phyloP scores from a whole-genome alignment of 2,113 vertebrate genomes.

The Chlamydotis undulata region DNA sequence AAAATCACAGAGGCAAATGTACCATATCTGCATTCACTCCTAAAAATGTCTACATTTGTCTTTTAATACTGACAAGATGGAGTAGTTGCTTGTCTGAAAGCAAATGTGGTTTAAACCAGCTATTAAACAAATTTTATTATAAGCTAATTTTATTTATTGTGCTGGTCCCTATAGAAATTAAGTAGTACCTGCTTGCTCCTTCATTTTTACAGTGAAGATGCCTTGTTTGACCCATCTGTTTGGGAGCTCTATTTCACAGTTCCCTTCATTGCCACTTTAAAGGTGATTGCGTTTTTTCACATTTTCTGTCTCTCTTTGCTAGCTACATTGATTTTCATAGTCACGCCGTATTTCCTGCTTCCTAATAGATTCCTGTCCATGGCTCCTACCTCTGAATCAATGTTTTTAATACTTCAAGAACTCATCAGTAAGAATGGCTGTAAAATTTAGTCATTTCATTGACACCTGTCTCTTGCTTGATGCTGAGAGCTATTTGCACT shows the following conservation, averaged over 20 bases:
- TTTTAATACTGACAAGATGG: neutral
- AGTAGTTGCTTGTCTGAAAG: neutral
- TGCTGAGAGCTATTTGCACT: neutral
- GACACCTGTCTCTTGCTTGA: constrained; percentile 18
- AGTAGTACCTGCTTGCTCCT: neutral
- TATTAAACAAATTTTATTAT: neutral
- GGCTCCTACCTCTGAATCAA: constrained; percentile 39
- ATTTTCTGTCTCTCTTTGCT: neutral
- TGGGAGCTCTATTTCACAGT: neutral
- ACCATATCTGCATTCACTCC: neutral
- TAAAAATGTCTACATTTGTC: neutral
- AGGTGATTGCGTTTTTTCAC: neutral
- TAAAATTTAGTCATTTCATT: constrained; percentile 30
- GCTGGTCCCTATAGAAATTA: constrained; percentile 21
- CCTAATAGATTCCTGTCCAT: constrained; percentile 40
- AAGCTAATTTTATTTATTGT: constrained; percentile 34
- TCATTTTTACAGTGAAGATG: neutral
- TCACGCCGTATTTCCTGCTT: constrained; percentile 41
- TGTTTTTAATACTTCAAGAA: constrained; percentile 54
- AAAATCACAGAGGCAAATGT: neutral
- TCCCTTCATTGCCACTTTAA: constrained; percentile 2
- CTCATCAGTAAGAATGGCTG: neutral
- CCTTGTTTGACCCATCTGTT: neutral
- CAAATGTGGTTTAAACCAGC: neutral
- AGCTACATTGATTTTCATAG: constrained; percentile 66